Conservation (phyloP, 2,888 invertebrate genomes). For the Apodemia duryi region DNA sequence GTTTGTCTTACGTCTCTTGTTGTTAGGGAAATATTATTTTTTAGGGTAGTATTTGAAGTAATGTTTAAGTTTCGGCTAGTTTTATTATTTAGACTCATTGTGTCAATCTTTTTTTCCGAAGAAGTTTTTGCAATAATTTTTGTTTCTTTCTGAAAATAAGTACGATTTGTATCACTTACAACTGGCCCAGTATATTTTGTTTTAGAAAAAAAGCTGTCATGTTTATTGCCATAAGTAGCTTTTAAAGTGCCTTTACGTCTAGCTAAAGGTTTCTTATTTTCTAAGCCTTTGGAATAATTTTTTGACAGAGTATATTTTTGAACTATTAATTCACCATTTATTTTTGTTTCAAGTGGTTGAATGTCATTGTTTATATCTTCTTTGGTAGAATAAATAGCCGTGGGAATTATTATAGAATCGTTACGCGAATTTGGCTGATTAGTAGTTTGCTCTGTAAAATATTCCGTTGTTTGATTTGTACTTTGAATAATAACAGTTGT, state of each 20-base stretch:
- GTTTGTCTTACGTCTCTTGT: background rate
- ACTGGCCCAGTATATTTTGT: slow-evolving; percentile 25
- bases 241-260: slow-evolving; percentile 71
- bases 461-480: background rate
- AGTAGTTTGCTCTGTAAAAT: background rate
- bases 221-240: slow-evolving; percentile 73
- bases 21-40: background rate
- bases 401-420: slow-evolving; percentile 55
- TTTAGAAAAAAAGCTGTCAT: slow-evolving; percentile 56
- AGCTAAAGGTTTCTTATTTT: slow-evolving; percentile 59
- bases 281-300: slow-evolving; percentile 48
- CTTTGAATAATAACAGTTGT: background rate
- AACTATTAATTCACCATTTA: slow-evolving; percentile 53
- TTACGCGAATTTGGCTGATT: slow-evolving; percentile 21
- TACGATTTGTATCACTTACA: background rate
- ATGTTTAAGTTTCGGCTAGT: slow-evolving; percentile 1
- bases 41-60: background rate
- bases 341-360: slow-evolving; percentile 44
- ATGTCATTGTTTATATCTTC: slow-evolving; percentile 53
- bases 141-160: background rate
- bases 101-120: background rate
- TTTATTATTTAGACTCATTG: background rate
- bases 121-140: background rate
- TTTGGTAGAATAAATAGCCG: slow-evolving; percentile 42
- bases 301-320: slow-evolving; percentile 50